These are phyloP conservation scores for Poeciliopsis turneri DNA, from an alignment of 2,797 vertebrate genomes.

Conservation along the genomic window DNA sequence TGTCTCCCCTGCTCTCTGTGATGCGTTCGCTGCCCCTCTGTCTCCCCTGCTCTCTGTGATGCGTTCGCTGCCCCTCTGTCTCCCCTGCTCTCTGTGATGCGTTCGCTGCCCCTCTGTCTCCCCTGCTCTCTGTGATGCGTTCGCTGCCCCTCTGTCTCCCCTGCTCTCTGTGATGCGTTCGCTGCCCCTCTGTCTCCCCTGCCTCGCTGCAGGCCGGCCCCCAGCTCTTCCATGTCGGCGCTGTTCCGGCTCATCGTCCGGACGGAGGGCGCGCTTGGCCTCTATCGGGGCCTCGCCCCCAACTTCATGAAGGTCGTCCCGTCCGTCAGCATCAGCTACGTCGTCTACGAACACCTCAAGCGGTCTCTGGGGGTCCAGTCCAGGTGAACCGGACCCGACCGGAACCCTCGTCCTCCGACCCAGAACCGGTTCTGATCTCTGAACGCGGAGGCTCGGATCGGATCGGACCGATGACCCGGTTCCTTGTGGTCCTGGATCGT, in stretches of 20 bases:
- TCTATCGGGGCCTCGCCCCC: conserved; percentile 92
- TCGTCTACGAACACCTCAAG: conserved; percentile 95
- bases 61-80: too few species aligned
- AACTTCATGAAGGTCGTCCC: conserved; percentile 99
- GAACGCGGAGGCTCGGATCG: background rate
- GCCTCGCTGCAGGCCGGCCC: conserved; percentile 86
- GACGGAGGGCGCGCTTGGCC: conserved; percentile 89
- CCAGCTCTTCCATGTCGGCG: conserved; percentile 86
- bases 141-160: background rate
- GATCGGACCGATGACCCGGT: background rate
- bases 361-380: conserved; percentile 85
- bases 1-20: too few species aligned
- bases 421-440: too few species aligned
- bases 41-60: too few species aligned
- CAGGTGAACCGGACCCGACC: conserved; percentile 41
- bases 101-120: too few species aligned
- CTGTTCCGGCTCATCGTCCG: conserved; percentile 92
- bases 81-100: too few species aligned
- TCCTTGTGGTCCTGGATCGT: background rate
- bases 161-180: conserved; percentile 69
- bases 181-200: conserved; percentile 41
- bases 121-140: too few species aligned
- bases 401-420: background rate
- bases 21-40: too few species aligned
- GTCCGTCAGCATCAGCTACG: conserved; percentile 97